Percentiles rank a stretch among this genome's conserved stretches.
Evolutionary conservation across 2,888 invertebrate genomes (phyloP).

Genomic region (Platycnemis pennipes): DNA sequence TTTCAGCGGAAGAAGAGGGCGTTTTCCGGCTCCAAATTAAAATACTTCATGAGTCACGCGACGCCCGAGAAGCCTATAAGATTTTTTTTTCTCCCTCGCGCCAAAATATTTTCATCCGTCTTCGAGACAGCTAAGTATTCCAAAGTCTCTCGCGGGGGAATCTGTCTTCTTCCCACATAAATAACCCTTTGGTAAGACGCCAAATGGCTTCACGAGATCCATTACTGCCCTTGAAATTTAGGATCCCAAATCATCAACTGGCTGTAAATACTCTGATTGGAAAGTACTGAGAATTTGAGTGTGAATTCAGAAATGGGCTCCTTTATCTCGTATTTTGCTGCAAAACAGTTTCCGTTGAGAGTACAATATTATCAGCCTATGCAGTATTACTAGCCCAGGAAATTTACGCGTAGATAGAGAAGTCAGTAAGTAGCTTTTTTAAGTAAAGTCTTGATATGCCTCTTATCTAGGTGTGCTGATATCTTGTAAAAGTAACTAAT

Average conservation of each 20-base stretch:
- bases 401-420: too few relatives aligned
- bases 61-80: not conserved
- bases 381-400: too few relatives aligned
- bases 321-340: not conserved
- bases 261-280: not conserved
- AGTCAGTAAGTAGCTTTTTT: too few relatives aligned
- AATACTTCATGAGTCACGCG: not conserved
- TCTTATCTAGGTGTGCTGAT: too few relatives aligned
- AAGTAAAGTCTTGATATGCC: too few relatives aligned
- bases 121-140: not conserved
- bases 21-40: not conserved
- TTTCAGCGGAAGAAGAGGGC: not conserved
- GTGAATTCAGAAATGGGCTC: not conserved
- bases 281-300: not conserved
- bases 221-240: not conserved
- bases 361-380: too few relatives aligned
- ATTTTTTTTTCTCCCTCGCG: not conserved
- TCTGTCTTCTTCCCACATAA: not conserved
- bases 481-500: too few relatives aligned
- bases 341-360: too few relatives aligned
- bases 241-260: not conserved
- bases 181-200: not conserved
- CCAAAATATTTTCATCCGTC: not conserved
- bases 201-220: not conserved
- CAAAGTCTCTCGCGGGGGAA: not conserved